A percentile compares a stretch with the other conserved stretches of the same genome.
These are phyloP conservation scores for Poeciliopsis paucimaculata DNA, from an alignment of 2,797 vertebrate genomes.

Conservation along the genomic window DNA sequence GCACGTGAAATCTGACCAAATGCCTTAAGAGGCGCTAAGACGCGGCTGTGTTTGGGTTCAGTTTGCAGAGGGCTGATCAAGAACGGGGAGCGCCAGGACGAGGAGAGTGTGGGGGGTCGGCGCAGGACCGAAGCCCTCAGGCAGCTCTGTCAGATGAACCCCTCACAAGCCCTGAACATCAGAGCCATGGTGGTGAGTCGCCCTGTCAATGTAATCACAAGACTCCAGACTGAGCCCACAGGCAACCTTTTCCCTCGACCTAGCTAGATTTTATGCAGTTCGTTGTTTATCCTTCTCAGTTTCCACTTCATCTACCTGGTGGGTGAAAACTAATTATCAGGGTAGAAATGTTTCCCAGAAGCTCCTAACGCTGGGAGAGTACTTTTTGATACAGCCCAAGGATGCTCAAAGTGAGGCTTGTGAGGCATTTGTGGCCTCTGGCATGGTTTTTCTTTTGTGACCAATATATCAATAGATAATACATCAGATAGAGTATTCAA, in stretches of 20 bases:
- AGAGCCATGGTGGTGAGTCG: slow-evolving; percentile 96
- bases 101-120: slow-evolving; percentile 93
- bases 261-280: not conserved
- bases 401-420: no score
- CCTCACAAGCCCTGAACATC: slow-evolving; percentile 94
- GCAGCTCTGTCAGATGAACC: slow-evolving; percentile 98
- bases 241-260: not conserved
- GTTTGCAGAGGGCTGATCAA: slow-evolving; percentile 97
- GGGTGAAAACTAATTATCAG: not conserved
- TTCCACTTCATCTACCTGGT: not conserved
- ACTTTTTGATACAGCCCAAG: not conserved
- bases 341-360: not conserved
- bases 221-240: not conserved
- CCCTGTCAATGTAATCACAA: slow-evolving; percentile 13
- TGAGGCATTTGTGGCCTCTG: no score
- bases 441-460: no score
- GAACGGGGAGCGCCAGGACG: slow-evolving; percentile 96
- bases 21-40: not conserved
- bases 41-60: slow-evolving; percentile 56
- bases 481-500: no score
- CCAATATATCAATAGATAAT: no score
- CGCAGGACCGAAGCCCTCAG: slow-evolving; percentile 94
- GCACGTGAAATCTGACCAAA: not conserved
- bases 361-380: not conserved
- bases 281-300: not conserved